Conservation (phyloP, 2,113 vertebrate species). For the Rana temporaria region DNA sequence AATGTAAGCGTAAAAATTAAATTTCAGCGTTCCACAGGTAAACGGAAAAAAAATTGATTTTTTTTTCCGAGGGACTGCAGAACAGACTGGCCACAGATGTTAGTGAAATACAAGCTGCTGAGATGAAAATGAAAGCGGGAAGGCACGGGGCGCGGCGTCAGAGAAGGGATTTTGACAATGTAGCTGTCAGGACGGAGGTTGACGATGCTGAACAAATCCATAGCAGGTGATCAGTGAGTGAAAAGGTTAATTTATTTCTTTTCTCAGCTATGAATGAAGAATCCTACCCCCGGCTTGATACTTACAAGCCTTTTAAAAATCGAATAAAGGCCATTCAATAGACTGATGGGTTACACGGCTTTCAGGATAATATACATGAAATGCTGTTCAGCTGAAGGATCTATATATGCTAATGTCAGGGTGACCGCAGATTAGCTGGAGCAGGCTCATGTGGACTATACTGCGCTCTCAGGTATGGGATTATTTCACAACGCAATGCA, state of each 20-base stretch:
- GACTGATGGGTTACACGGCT: neutral
- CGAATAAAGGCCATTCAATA: constrained; percentile 8
- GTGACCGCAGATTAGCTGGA: no score
- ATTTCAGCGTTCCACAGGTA: no score
- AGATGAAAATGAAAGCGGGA: neutral
- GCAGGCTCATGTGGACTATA: no score
- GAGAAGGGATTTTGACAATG: neutral
- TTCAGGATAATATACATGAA: constrained; percentile 1
- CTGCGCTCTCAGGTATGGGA: no score
- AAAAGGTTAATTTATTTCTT: constrained; percentile 35
- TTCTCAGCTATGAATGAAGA: neutral
- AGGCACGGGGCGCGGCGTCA: neutral
- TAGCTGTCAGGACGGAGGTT: neutral
- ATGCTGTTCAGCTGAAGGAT: neutral
- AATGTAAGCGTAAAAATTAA: no score
- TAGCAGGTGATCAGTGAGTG: constrained; percentile 10
- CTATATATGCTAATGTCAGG: constrained; percentile 1
- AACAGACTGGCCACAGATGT: neutral
- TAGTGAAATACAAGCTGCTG: neutral
- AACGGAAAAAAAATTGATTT: no score
- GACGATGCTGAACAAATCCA: neutral
- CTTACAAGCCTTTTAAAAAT: constrained; percentile 11
- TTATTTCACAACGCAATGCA: no score
- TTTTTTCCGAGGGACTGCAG: no score
- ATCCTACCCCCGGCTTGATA: neutral